These are phyloP conservation scores for Delichon dasypus DNA, from an alignment of 2,797 vertebrate genomes.

Conservation along the genomic window DNA sequence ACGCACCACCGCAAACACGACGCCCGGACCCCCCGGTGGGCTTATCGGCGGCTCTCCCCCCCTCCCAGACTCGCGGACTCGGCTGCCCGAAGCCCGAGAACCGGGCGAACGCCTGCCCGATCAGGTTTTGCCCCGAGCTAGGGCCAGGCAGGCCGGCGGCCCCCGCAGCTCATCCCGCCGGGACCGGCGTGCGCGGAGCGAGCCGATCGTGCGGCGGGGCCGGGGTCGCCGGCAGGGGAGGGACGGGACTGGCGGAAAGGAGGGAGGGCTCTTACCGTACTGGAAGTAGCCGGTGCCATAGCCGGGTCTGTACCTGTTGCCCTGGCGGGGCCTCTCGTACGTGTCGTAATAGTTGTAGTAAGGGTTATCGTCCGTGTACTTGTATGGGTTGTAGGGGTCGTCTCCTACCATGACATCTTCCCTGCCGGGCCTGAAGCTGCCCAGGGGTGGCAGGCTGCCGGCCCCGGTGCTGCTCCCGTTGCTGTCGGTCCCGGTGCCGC, in stretches of 20 bases:
- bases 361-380: slow-evolving; percentile 84
- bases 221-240: neutral
- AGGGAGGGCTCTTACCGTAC: slow-evolving; percentile 82
- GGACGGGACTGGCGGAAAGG: neutral
- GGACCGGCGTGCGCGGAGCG: too few species aligned
- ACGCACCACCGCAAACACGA: neutral
- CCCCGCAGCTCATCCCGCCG: neutral
- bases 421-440: slow-evolving; percentile 64
- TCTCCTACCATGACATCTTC: slow-evolving; percentile 86
- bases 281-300: slow-evolving; percentile 94
- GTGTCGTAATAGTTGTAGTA: slow-evolving; percentile 92
- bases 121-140: neutral
- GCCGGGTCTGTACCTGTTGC: slow-evolving; percentile 83
- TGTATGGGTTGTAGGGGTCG: slow-evolving; percentile 89
- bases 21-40: accelerated
- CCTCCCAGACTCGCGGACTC: too few species aligned
- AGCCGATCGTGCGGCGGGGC: neutral
- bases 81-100: too few species aligned
- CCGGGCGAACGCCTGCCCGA: neutral
- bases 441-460: neutral
- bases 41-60: neutral
- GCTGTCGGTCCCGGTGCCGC: neutral
- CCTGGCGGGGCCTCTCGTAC: slow-evolving; percentile 85
- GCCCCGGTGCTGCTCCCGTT: slow-evolving; percentile 22
- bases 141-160: neutral